These are phyloP conservation scores for Podarcis siculus DNA, from an alignment of 2,797 vertebrate species.

Conservation along the genomic window DNA sequence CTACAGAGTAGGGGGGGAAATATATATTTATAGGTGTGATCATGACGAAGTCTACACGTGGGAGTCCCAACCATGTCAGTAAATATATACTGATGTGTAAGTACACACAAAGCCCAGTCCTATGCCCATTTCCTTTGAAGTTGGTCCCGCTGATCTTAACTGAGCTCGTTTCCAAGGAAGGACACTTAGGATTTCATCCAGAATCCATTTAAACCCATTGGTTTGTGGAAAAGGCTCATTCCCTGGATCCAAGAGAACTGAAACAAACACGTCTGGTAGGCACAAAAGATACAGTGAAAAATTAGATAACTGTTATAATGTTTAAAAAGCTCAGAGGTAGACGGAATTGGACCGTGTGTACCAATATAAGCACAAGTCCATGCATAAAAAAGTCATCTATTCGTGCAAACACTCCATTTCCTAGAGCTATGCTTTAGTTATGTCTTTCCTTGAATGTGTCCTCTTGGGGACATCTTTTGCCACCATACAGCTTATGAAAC, in stretches of 20 bases:
- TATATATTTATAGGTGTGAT: neutral
- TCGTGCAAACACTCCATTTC: neutral
- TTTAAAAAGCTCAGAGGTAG: constrained; percentile 50
- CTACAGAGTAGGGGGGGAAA: neutral
- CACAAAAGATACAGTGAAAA: neutral
- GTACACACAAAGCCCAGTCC: neutral
- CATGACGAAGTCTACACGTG: neutral
- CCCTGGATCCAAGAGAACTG: neutral
- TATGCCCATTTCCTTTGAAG: neutral
- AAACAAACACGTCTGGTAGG: too few species aligned
- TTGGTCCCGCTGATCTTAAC: neutral
- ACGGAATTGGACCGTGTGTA: neutral
- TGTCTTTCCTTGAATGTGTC: neutral
- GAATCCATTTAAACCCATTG: neutral
- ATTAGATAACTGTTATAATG: neutral
- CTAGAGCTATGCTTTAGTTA: neutral
- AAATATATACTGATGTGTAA: neutral
- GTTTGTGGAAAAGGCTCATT: neutral
- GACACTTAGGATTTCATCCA: neutral
- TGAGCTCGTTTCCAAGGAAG: neutral
- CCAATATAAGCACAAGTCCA: neutral
- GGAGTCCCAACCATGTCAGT: neutral
- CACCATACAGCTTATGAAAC: neutral
- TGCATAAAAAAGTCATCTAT: neutral
- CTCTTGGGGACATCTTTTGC: neutral